Conservation (phyloP, 2,888 invertebrate species). For the Oxystoma pomonae region DNA sequence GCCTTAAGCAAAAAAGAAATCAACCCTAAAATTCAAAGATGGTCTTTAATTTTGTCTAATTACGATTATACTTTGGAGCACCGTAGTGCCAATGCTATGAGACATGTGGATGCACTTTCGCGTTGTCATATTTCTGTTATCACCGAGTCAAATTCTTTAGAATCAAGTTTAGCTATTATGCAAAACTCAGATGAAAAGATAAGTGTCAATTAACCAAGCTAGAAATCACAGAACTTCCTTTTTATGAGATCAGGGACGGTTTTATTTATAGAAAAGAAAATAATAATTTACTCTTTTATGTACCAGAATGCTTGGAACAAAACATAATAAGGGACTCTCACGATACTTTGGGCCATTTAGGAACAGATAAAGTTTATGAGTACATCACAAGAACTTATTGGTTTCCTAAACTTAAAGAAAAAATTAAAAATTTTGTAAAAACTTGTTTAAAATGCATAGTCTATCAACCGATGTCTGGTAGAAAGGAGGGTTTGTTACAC, state of each 20-base stretch:
- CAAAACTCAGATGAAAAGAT: neutral
- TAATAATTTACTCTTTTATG: constrained; percentile 18
- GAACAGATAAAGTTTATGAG: constrained; percentile 33
- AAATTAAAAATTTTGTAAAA: constrained; percentile 30
- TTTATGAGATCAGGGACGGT: constrained; percentile 15
- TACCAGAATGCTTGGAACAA: constrained; percentile 28
- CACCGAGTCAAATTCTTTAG: constrained; percentile 17
- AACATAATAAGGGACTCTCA: constrained; percentile 29
- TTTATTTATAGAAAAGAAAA: constrained; percentile 16
- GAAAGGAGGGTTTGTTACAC: too few relatives aligned
- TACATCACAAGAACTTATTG: constrained; percentile 33
- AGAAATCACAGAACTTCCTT: neutral
- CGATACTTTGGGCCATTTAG: constrained; percentile 35
- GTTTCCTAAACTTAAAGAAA: constrained; percentile 34
- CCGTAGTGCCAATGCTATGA: constrained; percentile 20
- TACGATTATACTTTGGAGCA: constrained; percentile 22
- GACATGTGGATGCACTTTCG: constrained; percentile 22
- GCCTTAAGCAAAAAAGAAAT: constrained; percentile 18
- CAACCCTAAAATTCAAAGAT: constrained; percentile 18
- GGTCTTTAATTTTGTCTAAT: constrained; percentile 18
- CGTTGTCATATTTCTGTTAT: constrained; percentile 16
- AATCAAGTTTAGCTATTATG: constrained; percentile 10
- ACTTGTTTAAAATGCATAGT: too few relatives aligned
- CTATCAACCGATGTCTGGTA: too few relatives aligned
- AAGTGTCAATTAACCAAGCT: too few relatives aligned